These are phyloP conservation scores for Podabrus alpinus DNA, from an alignment of 2,888 invertebrate genomes.

Conservation along the genomic window DNA sequence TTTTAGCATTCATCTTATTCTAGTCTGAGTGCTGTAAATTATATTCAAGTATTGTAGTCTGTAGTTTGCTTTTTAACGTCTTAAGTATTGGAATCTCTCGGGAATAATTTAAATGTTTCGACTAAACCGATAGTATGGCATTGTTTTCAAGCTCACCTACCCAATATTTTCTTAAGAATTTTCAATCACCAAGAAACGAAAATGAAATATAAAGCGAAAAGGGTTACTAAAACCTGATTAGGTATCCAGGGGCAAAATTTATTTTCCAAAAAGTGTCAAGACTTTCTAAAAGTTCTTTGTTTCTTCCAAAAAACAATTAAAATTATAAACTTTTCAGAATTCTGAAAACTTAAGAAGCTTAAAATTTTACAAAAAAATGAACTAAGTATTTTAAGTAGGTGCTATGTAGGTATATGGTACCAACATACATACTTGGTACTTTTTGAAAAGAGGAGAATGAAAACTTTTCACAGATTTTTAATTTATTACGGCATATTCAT, in stretches of 20 bases:
- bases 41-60: constrained; percentile 46
- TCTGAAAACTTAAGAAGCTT: neutral
- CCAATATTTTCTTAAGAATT: neutral
- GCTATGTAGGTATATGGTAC: too few relatives aligned
- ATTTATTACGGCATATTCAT: neutral
- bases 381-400: neutral
- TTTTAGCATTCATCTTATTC: constrained; percentile 36
- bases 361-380: neutral
- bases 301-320: neutral
- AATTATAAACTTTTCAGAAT: neutral
- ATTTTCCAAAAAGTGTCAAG: neutral
- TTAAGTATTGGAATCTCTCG: constrained; percentile 42
- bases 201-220: neutral
- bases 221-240: neutral
- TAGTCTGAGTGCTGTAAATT: constrained; percentile 47
- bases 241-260: too few relatives aligned
- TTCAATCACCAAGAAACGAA: neutral
- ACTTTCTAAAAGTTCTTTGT: neutral
- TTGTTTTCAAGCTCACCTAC: neutral
- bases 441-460: neutral
- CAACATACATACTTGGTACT: neutral
- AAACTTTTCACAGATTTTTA: neutral
- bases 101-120: neutral
- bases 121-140: neutral
- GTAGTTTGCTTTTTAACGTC: constrained; percentile 40